Evolutionary conservation across 2,888 invertebrate species (phyloP).

Genomic region (Morpho helenor): DNA sequence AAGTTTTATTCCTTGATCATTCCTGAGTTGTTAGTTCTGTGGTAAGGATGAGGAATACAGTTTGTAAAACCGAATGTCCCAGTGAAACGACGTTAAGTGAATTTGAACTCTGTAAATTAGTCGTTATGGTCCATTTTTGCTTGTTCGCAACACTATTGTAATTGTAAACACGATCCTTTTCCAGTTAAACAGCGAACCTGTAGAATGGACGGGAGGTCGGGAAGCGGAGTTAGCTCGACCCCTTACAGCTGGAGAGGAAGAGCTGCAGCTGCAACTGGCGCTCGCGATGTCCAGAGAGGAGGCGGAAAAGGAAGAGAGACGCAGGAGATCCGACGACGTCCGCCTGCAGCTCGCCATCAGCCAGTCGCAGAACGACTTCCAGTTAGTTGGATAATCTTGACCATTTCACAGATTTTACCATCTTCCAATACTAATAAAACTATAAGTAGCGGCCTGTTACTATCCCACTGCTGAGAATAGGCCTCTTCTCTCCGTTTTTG

Average conservation of each 20-base stretch:
- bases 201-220: slow-evolving; percentile 28
- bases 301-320: slow-evolving; percentile 97
- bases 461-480: too few relatives aligned
- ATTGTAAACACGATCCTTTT: background rate
- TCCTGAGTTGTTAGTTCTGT: too few relatives aligned
- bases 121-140: too few relatives aligned
- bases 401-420: background rate
- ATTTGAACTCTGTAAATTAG: too few relatives aligned
- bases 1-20: too few relatives aligned
- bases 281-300: slow-evolving; percentile 99
- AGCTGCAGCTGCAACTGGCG: slow-evolving; percentile 97
- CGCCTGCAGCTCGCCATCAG: slow-evolving; percentile 96
- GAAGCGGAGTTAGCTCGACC: slow-evolving; percentile 92
- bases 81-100: too few relatives aligned
- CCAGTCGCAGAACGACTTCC: slow-evolving; percentile 96
- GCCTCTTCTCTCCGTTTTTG: too few relatives aligned
- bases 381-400: slow-evolving; percentile 72
- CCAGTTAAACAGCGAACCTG: slow-evolving; percentile 23
- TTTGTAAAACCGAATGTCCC: too few relatives aligned
- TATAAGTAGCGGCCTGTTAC: too few relatives aligned
- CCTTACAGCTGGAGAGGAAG: slow-evolving; percentile 98
- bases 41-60: too few relatives aligned
- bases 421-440: too few relatives aligned
- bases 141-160: too few relatives aligned
- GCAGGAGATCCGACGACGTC: slow-evolving; percentile 96